Evolutionary conservation across 2,113 vertebrate genomes (phyloP), one percentile per base, ranked within the genome.

Genomic region (Antidorcas marsupialis): DNA sequence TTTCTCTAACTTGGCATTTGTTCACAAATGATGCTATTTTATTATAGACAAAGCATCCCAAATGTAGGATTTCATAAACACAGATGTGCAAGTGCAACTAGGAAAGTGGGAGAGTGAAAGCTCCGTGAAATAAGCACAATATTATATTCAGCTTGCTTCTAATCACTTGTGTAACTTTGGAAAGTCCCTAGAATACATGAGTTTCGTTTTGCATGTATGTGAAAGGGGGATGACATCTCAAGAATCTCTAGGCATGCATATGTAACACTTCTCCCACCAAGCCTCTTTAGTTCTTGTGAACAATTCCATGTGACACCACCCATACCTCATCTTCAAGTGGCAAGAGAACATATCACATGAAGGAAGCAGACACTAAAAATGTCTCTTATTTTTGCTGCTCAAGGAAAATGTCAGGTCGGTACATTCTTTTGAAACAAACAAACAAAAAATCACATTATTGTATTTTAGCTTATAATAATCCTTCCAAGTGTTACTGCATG

Each of bases 41-140:
- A 98, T 98, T 50, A 50, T 17, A 97, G 96, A 97, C 98, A 98
- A 98, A 96, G 87, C 87, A 97, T 71, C 97, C 98, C 94, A 97
- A 19, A 91, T 95, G 89, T 7, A 98, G 97, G 89, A 92, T 87
- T 91, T 96, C 27, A 47, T 96, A 98, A 97, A 98, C 97, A 98
- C 98, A 64, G 85, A 88, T 96, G 76, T 96, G 96, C 90, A 97
- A 91, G 97, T 97, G 79, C 79, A 98, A 96, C 95, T 96, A 95
- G 91, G 87, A 52, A 91, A 90, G 2, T 2, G n/a, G 53, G 55
- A 15, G 17, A 25, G 13, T 14, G 43, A 52, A 53, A 50, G 19
- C 2, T 39, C 27, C 2, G 2, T 19, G 43, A 19, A 71, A 52
- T 17, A 64, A 87, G 25, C 25, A 12, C 23, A 33, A 11, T 6